Evolutionary conservation across 2,113 vertebrate species (phyloP).

Genomic region (Pitta sordida): DNA sequence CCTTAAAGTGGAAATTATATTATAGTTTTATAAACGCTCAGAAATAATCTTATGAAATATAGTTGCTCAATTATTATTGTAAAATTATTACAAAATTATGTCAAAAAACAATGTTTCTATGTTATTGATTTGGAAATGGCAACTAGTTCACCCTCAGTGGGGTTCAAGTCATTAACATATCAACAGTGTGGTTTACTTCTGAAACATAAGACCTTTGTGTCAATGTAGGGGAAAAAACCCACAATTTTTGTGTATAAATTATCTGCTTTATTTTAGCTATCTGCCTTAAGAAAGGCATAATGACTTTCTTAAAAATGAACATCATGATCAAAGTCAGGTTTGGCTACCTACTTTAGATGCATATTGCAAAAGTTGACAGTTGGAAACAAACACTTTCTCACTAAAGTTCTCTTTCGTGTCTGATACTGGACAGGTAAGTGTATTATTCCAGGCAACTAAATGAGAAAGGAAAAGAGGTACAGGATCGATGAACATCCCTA

Average conservation of each 20-base stretch:
- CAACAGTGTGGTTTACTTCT: neutral
- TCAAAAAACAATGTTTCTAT: neutral
- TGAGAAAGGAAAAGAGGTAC: neutral
- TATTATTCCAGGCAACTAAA: neutral
- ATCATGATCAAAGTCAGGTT: neutral
- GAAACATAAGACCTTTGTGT: neutral
- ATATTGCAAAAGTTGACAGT: neutral
- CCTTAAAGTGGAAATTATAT: neutral
- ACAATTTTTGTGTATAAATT: neutral
- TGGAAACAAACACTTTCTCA: neutral
- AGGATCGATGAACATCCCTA: neutral
- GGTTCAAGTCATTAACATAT: neutral
- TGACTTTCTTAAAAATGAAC: neutral
- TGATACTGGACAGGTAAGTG: neutral
- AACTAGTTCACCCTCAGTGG: neutral
- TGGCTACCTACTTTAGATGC: neutral
- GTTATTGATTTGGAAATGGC: neutral
- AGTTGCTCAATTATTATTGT: neutral
- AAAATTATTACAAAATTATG: neutral
- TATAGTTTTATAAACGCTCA: neutral
- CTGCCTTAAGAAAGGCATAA: neutral
- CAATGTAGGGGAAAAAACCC: neutral
- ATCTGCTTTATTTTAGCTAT: neutral
- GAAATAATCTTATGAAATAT: neutral
- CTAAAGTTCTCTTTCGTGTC: neutral